Evolutionary conservation across 2,888 invertebrate genomes (phyloP).

Genomic region (Meghimatium bilineatum): DNA sequence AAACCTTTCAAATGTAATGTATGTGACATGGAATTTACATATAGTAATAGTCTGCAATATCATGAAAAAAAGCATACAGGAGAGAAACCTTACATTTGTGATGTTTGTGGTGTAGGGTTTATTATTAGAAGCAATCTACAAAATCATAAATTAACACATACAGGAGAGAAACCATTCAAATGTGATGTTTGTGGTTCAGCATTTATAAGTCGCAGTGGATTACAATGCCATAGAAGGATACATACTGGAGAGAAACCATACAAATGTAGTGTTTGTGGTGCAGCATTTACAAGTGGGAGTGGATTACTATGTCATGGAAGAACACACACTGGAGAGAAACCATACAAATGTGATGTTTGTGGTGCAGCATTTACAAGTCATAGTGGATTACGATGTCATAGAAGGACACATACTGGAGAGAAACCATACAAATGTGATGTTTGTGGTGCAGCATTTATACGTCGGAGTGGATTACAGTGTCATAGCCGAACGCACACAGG

Average conservation of each 20-base stretch:
- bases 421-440: background rate
- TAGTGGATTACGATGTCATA: too few relatives aligned
- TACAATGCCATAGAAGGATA: background rate
- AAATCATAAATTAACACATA: background rate
- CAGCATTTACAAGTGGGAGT: too few relatives aligned
- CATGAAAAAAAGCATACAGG: background rate
- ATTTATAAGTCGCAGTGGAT: background rate
- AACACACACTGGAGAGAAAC: too few relatives aligned
- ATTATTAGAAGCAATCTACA: too few relatives aligned
- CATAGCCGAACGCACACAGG: background rate
- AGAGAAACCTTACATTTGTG: constrained; percentile 2
- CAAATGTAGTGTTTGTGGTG: background rate
- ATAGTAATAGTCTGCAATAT: background rate
- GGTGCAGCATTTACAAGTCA: too few relatives aligned
- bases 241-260: background rate
- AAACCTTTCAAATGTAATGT: background rate
- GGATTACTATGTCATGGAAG: too few relatives aligned
- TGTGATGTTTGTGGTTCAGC: background rate
- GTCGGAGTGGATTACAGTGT: background rate
- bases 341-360: too few relatives aligned
- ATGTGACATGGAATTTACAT: background rate
- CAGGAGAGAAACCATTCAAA: constrained; percentile 1
- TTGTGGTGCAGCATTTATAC: background rate
- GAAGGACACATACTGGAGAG: too few relatives aligned
- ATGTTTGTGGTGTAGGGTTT: background rate